phyloP scores from a whole-genome alignment of 2,797 vertebrate genomes.

The Tenualosa ilisha region DNA sequence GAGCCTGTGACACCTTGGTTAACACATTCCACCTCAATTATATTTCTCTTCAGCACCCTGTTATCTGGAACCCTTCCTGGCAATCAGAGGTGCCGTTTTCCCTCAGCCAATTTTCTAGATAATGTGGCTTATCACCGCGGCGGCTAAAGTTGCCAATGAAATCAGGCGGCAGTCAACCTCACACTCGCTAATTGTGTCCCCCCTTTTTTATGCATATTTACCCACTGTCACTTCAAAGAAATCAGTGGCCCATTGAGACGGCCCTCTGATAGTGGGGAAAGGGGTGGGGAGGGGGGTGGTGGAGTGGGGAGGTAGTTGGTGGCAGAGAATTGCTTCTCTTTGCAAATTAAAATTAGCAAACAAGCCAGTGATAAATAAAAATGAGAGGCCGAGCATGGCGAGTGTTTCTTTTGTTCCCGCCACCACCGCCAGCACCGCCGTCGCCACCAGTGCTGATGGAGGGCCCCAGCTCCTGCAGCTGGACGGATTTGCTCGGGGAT shows the following conservation, averaged over 20 bases:
- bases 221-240: slow-evolving; percentile 99
- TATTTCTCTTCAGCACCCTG: slow-evolving; percentile 98
- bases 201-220: slow-evolving; percentile 99
- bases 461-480: slow-evolving; percentile 56
- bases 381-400: slow-evolving; percentile 46
- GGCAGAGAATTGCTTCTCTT: slow-evolving; percentile 85
- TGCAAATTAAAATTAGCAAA: slow-evolving; percentile 99
- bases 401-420: slow-evolving; percentile 23
- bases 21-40: slow-evolving; percentile 99
- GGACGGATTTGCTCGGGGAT: slow-evolving; percentile 69
- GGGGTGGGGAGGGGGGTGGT: slow-evolving; percentile 18
- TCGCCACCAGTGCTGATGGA: background rate
- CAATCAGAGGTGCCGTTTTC: slow-evolving; percentile 99
- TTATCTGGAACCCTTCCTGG: slow-evolving; percentile 99
- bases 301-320: slow-evolving; percentile 52
- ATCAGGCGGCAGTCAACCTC: slow-evolving; percentile 97
- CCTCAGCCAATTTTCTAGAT: slow-evolving; percentile 99
- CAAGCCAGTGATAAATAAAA: slow-evolving; percentile 97
- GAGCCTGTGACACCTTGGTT: slow-evolving; percentile 97
- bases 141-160: slow-evolving; percentile 99
- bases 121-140: slow-evolving; percentile 99
- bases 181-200: slow-evolving; percentile 95
- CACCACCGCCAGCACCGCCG: background rate
- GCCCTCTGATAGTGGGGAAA: slow-evolving; percentile 79
- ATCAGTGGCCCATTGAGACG: slow-evolving; percentile 96